Percentiles rank a stretch among this genome's conserved stretches.
These are phyloP conservation scores for Drosophila orosa DNA, from an alignment of 1,140 invertebrate species.

Conservation along the genomic window DNA sequence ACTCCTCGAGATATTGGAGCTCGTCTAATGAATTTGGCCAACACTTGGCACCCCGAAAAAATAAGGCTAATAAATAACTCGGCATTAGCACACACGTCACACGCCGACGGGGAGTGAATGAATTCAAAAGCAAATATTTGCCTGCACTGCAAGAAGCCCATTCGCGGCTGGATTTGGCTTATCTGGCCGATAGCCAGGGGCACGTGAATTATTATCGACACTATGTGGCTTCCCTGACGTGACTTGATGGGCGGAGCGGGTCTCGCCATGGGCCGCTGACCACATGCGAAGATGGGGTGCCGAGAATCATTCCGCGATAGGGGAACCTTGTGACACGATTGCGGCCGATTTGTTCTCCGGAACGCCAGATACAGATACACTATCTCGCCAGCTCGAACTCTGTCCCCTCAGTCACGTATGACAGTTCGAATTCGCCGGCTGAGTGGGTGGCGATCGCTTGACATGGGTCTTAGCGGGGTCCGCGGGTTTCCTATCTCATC, in stretches of 20 bases:
- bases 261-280: slow-evolving; percentile 19
- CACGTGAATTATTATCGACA: slow-evolving; percentile 45
- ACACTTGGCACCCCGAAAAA: slow-evolving; percentile 32
- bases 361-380: slow-evolving; percentile 32
- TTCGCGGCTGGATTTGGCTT: slow-evolving; percentile 58
- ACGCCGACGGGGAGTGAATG: slow-evolving; percentile 42
- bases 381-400: slow-evolving; percentile 19
- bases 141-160: slow-evolving; percentile 45
- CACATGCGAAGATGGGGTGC: slow-evolving; percentile 24
- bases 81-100: slow-evolving; percentile 68
- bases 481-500: background rate
- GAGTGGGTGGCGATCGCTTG: slow-evolving; percentile 8
- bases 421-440: slow-evolving; percentile 4
- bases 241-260: slow-evolving; percentile 31
- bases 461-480: background rate
- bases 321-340: slow-evolving; percentile 51
- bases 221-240: slow-evolving; percentile 29
- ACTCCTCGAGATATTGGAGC: slow-evolving; percentile 44
- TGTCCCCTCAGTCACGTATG: slow-evolving; percentile 24
- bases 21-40: slow-evolving; percentile 57
- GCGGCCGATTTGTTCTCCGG: slow-evolving; percentile 34
- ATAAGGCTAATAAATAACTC: slow-evolving; percentile 44
- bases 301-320: slow-evolving; percentile 40
- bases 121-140: slow-evolving; percentile 57
- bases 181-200: slow-evolving; percentile 39